Evolutionary conservation across 35 echinoderm and acorn worm genomes (phyloP).

Genomic region (Apostichopus japonicus): DNA sequence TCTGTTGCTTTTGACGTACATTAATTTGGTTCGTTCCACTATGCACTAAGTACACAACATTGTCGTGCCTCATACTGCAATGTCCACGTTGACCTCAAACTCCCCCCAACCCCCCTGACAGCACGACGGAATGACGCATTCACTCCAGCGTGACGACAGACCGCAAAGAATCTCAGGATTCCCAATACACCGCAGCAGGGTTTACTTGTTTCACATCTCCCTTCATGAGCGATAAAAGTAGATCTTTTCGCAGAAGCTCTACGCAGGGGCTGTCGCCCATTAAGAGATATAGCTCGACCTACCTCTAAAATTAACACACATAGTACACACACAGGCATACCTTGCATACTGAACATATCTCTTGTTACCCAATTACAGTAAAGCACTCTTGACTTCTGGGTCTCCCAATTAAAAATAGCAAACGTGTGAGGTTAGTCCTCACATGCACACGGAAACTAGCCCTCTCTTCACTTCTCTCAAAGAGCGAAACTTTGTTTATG

Average conservation of each 20-base stretch:
- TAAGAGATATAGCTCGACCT: neutral
- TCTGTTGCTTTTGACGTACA: too few relatives aligned
- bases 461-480: too few relatives aligned
- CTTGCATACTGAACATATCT: neutral
- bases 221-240: neutral
- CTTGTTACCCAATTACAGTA: slow-evolving; percentile 15
- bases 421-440: too few relatives aligned
- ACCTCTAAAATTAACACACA: neutral
- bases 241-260: neutral
- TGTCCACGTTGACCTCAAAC: neutral
- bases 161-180: slow-evolving; percentile 1
- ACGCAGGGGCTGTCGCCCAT: neutral
- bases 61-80: neutral
- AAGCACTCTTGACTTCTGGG: neutral
- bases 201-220: too few relatives aligned
- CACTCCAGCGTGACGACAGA: neutral
- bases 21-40: neutral
- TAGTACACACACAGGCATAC: neutral
- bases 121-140: neutral
- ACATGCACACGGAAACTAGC: too few relatives aligned
- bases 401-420: neutral
- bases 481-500: too few relatives aligned
- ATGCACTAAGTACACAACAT: neutral
- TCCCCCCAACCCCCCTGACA: neutral
- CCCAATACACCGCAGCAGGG: neutral